Conservation (phyloP, 2,888 invertebrate genomes). For the Cataglyphis cursor region DNA sequence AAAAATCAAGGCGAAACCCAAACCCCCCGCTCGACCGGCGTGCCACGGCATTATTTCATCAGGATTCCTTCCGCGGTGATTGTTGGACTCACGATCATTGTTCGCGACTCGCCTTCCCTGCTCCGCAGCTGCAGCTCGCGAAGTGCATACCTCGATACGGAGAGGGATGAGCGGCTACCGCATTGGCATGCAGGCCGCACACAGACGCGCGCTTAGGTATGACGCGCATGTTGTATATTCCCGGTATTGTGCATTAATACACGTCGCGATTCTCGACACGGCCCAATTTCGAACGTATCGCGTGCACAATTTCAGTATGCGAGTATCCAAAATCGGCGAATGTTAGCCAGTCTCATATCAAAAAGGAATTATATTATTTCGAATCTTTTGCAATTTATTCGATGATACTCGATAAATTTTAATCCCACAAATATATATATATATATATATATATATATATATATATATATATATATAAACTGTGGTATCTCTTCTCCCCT, state of each 20-base stretch:
- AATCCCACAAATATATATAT: too few species aligned
- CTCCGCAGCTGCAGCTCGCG: constrained; percentile 48
- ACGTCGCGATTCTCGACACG: constrained; percentile 48
- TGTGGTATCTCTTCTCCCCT: too few species aligned
- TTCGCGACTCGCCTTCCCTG: constrained; percentile 55
- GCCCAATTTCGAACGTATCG: constrained; percentile 43
- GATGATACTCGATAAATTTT: too few species aligned
- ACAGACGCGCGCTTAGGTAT: constrained; percentile 37
- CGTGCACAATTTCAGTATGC: background rate
- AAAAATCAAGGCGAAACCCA: constrained; percentile 34
- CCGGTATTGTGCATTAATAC: constrained; percentile 49
- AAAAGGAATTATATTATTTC: background rate
- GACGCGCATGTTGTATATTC: constrained; percentile 57
- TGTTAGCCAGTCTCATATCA: background rate
- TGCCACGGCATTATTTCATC: constrained; percentile 40
- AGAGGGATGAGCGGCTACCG: constrained; percentile 53
- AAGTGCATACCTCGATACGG: constrained; percentile 54
- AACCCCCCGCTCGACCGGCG: background rate
- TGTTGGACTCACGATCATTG: constrained; percentile 57
- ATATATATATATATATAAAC: too few species aligned
- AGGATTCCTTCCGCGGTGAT: constrained; percentile 52
- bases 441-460: too few species aligned
- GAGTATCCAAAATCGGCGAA: constrained; percentile 9
- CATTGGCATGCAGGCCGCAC: constrained; percentile 45
- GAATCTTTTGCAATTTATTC: too few species aligned